phyloP scores from a whole-genome alignment of 1,140 invertebrate species.

The Hesperophylax magnus region DNA sequence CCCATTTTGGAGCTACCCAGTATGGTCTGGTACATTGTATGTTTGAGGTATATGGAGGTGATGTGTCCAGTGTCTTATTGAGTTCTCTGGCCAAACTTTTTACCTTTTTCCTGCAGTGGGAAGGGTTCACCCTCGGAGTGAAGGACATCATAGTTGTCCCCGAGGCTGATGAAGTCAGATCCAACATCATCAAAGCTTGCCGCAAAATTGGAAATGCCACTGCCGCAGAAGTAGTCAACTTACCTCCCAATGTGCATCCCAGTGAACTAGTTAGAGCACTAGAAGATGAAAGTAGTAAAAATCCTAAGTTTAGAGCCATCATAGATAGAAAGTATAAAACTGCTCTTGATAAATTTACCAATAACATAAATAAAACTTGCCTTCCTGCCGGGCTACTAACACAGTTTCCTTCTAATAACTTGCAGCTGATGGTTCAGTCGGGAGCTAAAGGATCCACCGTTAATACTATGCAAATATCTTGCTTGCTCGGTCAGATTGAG shows the following conservation, averaged over 20 bases:
- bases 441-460: constrained; percentile 98
- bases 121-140: constrained; percentile 96
- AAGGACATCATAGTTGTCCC: constrained; percentile 91
- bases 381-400: constrained; percentile 86
- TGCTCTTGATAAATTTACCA: constrained; percentile 86
- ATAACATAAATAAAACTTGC: constrained; percentile 90
- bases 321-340: constrained; percentile 90
- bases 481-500: constrained; percentile 97
- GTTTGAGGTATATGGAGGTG: constrained; percentile 95
- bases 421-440: constrained; percentile 98
- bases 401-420: constrained; percentile 94
- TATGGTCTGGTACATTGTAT: constrained; percentile 95
- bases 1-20: constrained; percentile 94
- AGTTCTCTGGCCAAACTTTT: constrained; percentile 94
- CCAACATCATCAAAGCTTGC: constrained; percentile 79
- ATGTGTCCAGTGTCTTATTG: constrained; percentile 84
- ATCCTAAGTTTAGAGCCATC: constrained; percentile 83
- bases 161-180: constrained; percentile 81
- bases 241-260: constrained; percentile 72
- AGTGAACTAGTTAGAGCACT: constrained; percentile 77
- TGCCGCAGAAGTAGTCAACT: constrained; percentile 80
- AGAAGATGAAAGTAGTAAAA: constrained; percentile 79
- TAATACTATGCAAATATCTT: constrained; percentile 98
- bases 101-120: constrained; percentile 89
- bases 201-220: constrained; percentile 76